These are phyloP conservation scores for Noturus placidus DNA, from an alignment of 2,113 vertebrate species.

Conservation along the genomic window DNA sequence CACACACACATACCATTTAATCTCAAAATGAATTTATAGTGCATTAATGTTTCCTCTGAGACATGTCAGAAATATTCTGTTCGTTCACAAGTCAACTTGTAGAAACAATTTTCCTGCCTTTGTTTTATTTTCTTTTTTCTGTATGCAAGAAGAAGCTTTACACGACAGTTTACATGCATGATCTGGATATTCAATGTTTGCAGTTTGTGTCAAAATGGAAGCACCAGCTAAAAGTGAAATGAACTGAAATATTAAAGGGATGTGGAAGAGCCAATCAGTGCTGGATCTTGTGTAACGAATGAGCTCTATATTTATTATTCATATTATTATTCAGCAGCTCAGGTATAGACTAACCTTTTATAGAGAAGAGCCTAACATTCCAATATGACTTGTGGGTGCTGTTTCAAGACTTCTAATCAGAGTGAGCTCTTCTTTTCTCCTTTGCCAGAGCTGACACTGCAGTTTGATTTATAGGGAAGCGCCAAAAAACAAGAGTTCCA, in stretches of 20 bases:
- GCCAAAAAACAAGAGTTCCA: neutral
- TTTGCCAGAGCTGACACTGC: neutral
- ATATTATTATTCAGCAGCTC: conserved; percentile 21
- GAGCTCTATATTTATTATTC: conserved; percentile 2
- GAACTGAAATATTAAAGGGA: neutral
- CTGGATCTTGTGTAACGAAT: neutral
- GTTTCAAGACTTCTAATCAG: conserved; percentile 19
- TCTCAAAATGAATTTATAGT: conserved; percentile 51
- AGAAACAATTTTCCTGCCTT: conserved; percentile 1
- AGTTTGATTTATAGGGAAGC: neutral
- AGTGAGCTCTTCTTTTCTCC: neutral
- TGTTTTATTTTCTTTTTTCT: neutral
- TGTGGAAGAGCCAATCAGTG: neutral
- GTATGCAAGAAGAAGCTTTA: neutral
- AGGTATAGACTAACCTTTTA: neutral
- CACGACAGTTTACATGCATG: neutral
- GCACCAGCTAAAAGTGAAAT: neutral
- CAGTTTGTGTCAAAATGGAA: neutral
- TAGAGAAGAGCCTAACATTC: conserved; percentile 33
- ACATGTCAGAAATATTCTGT: conserved; percentile 47
- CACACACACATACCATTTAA: neutral
- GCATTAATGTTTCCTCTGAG: conserved; percentile 63
- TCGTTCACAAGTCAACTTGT: conserved; percentile 53
- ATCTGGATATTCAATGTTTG: neutral
- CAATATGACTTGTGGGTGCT: conserved; percentile 3